Evolutionary conservation across 2,888 invertebrate species (phyloP).

Genomic region (Rhamphomyia laevipes): DNA sequence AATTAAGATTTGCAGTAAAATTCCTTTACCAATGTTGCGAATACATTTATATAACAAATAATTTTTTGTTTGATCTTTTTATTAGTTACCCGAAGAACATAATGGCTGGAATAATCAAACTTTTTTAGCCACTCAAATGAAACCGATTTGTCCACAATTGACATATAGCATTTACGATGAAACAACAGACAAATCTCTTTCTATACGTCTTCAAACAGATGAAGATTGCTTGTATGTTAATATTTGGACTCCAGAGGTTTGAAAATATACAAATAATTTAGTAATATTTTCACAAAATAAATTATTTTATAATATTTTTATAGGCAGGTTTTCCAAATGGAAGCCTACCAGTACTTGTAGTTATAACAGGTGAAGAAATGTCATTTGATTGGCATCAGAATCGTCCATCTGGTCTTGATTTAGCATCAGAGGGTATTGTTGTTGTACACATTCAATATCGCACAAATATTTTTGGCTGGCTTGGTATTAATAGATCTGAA

Average conservation of each 20-base stretch:
- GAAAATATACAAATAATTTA: constrained; percentile 14
- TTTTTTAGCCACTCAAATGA: constrained; percentile 55
- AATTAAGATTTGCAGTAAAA: constrained; percentile 59
- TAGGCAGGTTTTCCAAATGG: constrained; percentile 37
- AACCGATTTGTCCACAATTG: constrained; percentile 56
- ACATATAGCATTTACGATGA: constrained; percentile 35
- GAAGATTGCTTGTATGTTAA: constrained; percentile 88
- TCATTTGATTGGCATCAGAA: constrained; percentile 50
- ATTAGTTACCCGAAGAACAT: constrained; percentile 56
- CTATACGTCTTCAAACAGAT: constrained; percentile 19
- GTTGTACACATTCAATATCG: constrained; percentile 60
- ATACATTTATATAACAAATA: neutral
- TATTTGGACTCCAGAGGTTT: constrained; percentile 79
- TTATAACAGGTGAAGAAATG: constrained; percentile 42
- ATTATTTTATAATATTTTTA: constrained; percentile 1
- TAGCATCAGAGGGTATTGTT: constrained; percentile 57
- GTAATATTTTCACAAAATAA: neutral
- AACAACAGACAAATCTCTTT: constrained; percentile 21
- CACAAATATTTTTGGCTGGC: constrained; percentile 57
- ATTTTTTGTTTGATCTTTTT: constrained; percentile 1
- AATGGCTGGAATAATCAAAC: constrained; percentile 49
- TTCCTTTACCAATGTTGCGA: neutral
- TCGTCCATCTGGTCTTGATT: constrained; percentile 53
- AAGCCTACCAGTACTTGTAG: constrained; percentile 47
- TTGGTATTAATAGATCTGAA: constrained; percentile 38